Evolutionary conservation across 2,797 vertebrate genomes (phyloP), one percentile per base, ranked within the genome.

Genomic region (Australoheros facetus): DNA sequence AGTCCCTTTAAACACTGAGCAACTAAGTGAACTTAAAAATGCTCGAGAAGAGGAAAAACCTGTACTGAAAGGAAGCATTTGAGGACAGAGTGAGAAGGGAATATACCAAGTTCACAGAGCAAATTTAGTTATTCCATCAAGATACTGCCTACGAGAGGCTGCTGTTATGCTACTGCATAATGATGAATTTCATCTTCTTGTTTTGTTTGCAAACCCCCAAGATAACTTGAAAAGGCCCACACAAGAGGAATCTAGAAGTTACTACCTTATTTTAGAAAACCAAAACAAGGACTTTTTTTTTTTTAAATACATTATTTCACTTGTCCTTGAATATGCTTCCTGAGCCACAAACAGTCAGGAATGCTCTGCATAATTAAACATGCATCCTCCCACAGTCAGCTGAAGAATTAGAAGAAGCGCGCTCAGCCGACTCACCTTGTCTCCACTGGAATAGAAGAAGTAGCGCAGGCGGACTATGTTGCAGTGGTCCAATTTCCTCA

Each of bases 381-480:
- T 6, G 30, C 2, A 74, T 53, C 26, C 2, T 37, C 30, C 69
- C 42, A 83, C 26, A 3, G 26, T 51, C 4, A 53, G 14, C 54
- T 34, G 54, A 75, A 62, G 53, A 56, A 39, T 19, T 16, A 48
- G 21, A 21, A 37, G 21, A 60, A 64, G 21, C 23, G 45, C 28
- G 56, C 19, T 28, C 12, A 57, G 51, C 3, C 5, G 92, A 94
- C 96, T 93, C 91, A 98, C 97, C 97, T 98, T 99, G 84, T 99
- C 98, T 95, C 98, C 98, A 72, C 98, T 98, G 55, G 97, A 99
- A 95, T 99, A 99, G 95, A 99, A 99, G 96, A 99, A 99, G 93
- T 98, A 99, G 88, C 98, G 97, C 93, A 99, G 97, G 85, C 98
- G 97, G 83, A 99, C 98, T 77, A 99, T 99, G 95, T 99, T 99